A percentile compares a stretch with the other conserved stretches of the same genome.
Evolutionary conservation across 92 coral and sea anemone genomes (phyloP).

Genomic region (Epizoanthus stellaris): DNA sequence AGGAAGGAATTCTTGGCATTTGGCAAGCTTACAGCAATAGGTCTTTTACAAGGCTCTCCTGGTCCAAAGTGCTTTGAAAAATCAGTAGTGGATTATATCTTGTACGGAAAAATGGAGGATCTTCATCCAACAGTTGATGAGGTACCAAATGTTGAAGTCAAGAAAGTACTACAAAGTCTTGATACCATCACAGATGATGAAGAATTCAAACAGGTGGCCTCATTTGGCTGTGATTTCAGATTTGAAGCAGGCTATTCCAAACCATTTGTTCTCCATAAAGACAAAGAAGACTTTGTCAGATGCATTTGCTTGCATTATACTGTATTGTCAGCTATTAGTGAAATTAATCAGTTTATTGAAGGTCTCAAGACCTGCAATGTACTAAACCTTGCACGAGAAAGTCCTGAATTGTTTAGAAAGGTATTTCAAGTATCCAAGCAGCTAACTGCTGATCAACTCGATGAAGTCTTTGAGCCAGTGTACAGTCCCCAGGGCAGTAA

Average conservation of each 20-base stretch:
- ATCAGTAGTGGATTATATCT: conserved; percentile 50
- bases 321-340: conserved; percentile 38
- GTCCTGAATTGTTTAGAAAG: conserved; percentile 34
- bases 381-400: conserved; percentile 25
- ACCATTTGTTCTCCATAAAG: conserved; percentile 57
- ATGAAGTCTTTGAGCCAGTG: conserved; percentile 27
- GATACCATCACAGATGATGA: conserved; percentile 50
- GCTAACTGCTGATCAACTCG: conserved; percentile 44
- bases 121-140: conserved; percentile 54
- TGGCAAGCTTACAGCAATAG: conserved; percentile 43
- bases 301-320: conserved; percentile 16
- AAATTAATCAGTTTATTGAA: conserved; percentile 44
- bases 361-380: conserved; percentile 42
- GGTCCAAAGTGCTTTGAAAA: conserved; percentile 53
- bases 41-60: conserved; percentile 53
- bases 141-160: conserved; percentile 53
- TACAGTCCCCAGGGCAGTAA: conserved; percentile 49
- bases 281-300: conserved; percentile 56
- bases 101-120: conserved; percentile 32
- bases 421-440: conserved; percentile 8
- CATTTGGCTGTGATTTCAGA: conserved; percentile 57
- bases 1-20: conserved; percentile 9
- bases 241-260: conserved; percentile 70
- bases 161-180: conserved; percentile 44
- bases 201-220: conserved; percentile 56